A percentile compares a stretch with the other conserved stretches of the same genome.
These are phyloP conservation scores for Protonemura montana DNA, from an alignment of 2,888 invertebrate species.

Conservation along the genomic window DNA sequence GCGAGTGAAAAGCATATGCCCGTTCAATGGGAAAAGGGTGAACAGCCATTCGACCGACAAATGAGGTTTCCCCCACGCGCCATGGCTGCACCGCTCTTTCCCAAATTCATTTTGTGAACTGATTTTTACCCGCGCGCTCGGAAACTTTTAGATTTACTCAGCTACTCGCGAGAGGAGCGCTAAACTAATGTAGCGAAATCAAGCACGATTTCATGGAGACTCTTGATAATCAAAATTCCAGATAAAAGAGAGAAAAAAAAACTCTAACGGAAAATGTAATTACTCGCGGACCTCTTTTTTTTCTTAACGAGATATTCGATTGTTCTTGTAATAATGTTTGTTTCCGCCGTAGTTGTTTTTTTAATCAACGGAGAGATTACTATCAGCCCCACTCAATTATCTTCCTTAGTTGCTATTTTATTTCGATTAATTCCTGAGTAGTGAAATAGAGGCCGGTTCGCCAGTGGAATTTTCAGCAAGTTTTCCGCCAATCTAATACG, in stretches of 20 bases:
- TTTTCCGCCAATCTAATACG: too few species aligned
- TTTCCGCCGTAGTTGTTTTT: background rate
- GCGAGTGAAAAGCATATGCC: constrained; percentile 17
- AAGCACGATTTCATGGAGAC: constrained; percentile 31
- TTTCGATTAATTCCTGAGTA: background rate
- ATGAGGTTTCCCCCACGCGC: constrained; percentile 48
- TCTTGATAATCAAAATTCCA: constrained; percentile 40
- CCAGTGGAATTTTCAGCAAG: background rate
- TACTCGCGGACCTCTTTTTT: constrained; percentile 18
- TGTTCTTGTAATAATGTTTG: constrained; percentile 32
- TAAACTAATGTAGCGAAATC: constrained; percentile 45
- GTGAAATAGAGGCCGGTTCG: background rate
- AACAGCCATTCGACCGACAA: constrained; percentile 50
- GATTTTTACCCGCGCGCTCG: constrained; percentile 37
- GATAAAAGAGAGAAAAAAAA: constrained; percentile 19
- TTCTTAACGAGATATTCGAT: constrained; percentile 27
- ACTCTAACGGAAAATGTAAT: constrained; percentile 27
- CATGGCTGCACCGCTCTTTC: constrained; percentile 35
- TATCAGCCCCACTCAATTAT: constrained; percentile 15
- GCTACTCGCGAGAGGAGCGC: constrained; percentile 30
- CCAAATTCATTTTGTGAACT: constrained; percentile 50
- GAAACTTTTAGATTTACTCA: constrained; percentile 40
- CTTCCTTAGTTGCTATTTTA: background rate
- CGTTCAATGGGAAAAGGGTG: constrained; percentile 35
- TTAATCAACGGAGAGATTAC: background rate